Percentiles rank a stretch among this genome's conserved stretches.
These are phyloP conservation scores for Oreochromis grahami DNA, from an alignment of 2,797 vertebrate genomes.

Conservation along the genomic window DNA sequence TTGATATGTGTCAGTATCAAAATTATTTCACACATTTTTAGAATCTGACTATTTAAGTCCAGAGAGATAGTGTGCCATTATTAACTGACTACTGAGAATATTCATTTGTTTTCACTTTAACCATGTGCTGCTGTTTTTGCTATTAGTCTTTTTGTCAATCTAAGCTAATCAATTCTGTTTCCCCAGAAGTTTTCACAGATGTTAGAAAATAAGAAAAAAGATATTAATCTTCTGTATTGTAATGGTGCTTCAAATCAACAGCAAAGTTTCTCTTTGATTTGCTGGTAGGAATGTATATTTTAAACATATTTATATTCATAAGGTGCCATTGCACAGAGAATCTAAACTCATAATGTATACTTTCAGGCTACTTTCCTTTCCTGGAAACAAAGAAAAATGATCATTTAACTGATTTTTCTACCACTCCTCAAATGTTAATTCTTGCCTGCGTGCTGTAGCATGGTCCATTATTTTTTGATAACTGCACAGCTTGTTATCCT, in stretches of 20 bases:
- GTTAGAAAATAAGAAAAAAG: not conserved
- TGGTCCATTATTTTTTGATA: slow-evolving; percentile 4
- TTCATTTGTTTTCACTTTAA: not conserved
- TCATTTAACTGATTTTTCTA: not conserved
- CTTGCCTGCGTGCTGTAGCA: not conserved
- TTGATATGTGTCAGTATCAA: not conserved
- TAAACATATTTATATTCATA: not conserved
- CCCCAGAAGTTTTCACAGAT: not conserved
- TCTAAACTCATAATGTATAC: not conserved
- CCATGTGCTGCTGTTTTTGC: not conserved
- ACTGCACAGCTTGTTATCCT: slow-evolving; percentile 2
- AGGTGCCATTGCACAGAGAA: not conserved
- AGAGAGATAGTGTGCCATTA: not conserved
- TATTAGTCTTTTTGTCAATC: not conserved
- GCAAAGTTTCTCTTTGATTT: not conserved
- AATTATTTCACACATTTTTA: not conserved
- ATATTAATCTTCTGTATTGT: not conserved
- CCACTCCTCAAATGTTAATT: not conserved
- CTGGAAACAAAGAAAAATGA: not conserved
- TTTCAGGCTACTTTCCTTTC: not conserved
- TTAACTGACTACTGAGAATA: not conserved
- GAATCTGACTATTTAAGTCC: not conserved
- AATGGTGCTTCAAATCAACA: not conserved
- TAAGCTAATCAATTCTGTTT: not conserved
- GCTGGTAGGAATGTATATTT: not conserved